Conservation (phyloP, 2,888 invertebrate genomes). For the Agonopterix subpropinquella region DNA sequence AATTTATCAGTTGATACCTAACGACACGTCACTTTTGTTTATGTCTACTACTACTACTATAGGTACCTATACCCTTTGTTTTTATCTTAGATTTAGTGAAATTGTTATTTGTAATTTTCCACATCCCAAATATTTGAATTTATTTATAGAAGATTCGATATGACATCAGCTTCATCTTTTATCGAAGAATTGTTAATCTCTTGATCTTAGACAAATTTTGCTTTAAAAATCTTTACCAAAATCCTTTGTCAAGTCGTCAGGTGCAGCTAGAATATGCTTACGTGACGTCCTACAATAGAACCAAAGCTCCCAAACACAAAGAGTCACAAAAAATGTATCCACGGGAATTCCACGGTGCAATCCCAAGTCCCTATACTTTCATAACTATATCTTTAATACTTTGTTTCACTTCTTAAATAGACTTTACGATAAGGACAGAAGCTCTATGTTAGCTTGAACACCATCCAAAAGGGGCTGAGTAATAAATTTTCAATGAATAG, state of each 20-base stretch:
- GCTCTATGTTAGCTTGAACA: constrained; percentile 15
- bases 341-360: constrained; percentile 41
- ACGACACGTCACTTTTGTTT: too few species aligned
- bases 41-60: too few species aligned
- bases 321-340: constrained; percentile 32
- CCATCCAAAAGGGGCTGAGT: constrained; percentile 16
- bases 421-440: too few species aligned
- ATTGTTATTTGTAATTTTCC: too few species aligned
- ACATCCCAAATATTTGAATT: too few species aligned
- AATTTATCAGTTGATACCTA: too few species aligned
- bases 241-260: constrained; percentile 5
- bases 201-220: too few species aligned
- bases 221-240: background rate
- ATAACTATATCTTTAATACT: background rate
- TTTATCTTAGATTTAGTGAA: too few species aligned
- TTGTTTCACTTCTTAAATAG: background rate
- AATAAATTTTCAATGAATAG: constrained; percentile 36
- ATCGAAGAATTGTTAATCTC: too few species aligned
- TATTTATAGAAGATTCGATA: too few species aligned
- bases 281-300: background rate
- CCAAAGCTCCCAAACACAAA: background rate
- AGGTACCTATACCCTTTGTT: too few species aligned
- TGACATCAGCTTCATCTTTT: constrained; percentile 1
- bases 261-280: too few species aligned
- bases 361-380: constrained; percentile 10